A percentile compares a stretch with the other conserved stretches of the same genome.
phyloP scores from a whole-genome alignment of 2,888 invertebrate species.

The Diogma glabrata region DNA sequence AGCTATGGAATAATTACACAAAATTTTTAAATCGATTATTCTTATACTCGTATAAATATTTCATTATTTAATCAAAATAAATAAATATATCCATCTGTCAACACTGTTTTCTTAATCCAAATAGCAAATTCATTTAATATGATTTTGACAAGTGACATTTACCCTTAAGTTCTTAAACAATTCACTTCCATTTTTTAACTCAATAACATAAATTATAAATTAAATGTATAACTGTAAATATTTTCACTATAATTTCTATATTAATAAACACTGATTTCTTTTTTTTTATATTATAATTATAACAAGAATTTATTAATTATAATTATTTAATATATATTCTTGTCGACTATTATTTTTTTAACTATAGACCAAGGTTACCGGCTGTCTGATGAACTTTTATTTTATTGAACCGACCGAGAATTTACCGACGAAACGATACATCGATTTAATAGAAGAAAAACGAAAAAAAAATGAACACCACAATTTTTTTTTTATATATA shows the following conservation, averaged over 20 bases:
- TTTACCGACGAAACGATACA: slow-evolving; percentile 7
- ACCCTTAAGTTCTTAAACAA: slow-evolving; percentile 9
- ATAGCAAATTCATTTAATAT: no score
- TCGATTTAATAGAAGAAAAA: slow-evolving; percentile 5
- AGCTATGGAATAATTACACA: no score
- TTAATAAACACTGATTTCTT: background rate
- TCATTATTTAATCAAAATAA: no score
- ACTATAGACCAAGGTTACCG: slow-evolving; percentile 8
- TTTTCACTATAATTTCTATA: no score
- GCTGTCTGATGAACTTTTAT: slow-evolving; percentile 9
- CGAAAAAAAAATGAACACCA: background rate
- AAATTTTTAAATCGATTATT: no score
- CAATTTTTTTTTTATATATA: slow-evolving; percentile 6
- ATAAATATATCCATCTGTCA: no score
- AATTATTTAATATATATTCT: background rate
- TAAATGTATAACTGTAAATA: no score
- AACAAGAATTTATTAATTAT: background rate
- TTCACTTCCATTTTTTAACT: slow-evolving; percentile 10
- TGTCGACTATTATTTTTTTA: slow-evolving; percentile 1
- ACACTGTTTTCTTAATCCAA: no score
- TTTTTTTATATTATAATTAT: background rate
- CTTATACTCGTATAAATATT: no score
- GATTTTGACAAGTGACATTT: slow-evolving; percentile 4
- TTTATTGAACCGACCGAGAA: slow-evolving; percentile 9
- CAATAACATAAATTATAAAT: no score